Evolutionary conservation across 2,888 invertebrate genomes (phyloP).

Genomic region (Campoplex nolae): DNA sequence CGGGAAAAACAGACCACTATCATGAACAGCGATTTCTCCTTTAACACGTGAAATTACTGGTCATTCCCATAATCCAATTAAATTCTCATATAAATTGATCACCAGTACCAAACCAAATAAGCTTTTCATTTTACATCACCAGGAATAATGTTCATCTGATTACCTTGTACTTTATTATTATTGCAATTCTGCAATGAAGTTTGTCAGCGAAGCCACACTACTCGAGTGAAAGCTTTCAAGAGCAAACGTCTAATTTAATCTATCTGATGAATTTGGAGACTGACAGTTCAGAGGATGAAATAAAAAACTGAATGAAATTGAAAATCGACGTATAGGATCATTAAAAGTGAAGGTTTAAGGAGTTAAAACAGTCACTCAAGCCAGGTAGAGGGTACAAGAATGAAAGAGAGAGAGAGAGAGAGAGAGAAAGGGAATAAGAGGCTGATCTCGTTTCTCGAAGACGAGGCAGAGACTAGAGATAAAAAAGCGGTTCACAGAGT

Average conservation of each 20-base stretch:
- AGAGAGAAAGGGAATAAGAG: slow-evolving; percentile 11
- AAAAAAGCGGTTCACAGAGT: slow-evolving; percentile 57
- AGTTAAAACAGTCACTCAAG: slow-evolving; percentile 6
- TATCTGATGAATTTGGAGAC: background rate
- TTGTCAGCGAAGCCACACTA: background rate
- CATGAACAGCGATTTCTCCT: background rate
- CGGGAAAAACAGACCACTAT: background rate
- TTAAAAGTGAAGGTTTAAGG: slow-evolving; percentile 38
- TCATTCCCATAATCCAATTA: background rate
- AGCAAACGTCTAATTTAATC: background rate
- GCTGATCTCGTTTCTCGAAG: slow-evolving; percentile 38
- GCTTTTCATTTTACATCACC: background rate
- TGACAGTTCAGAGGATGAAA: background rate
- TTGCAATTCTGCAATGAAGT: background rate
- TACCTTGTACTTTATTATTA: background rate
- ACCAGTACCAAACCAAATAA: background rate
- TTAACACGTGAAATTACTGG: background rate
- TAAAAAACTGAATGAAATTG: slow-evolving; percentile 11
- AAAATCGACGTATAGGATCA: slow-evolving; percentile 13
- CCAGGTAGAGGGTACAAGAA: background rate
- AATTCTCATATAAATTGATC: background rate
- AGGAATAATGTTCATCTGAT: background rate
- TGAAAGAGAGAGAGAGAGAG: background rate
- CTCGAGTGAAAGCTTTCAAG: background rate
- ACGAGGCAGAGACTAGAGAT: slow-evolving; percentile 21